Percentiles rank a stretch among this genome's conserved stretches.
Conservation (phyloP, 2,888 invertebrate genomes). For the Agrochola circellaris region DNA sequence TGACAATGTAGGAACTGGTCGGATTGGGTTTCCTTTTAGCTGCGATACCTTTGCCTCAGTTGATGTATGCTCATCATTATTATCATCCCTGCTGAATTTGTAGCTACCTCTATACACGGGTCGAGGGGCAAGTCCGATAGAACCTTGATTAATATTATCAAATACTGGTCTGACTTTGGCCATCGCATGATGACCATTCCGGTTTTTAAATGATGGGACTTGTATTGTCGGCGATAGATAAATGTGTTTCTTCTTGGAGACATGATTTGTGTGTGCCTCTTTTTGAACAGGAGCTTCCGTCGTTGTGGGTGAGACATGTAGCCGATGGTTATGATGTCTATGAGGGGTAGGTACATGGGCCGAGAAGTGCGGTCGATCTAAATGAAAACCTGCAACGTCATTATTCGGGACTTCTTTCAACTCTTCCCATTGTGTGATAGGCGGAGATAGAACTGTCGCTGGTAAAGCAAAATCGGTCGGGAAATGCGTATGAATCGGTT, state of each 20-base stretch:
- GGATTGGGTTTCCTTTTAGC: constrained; percentile 58
- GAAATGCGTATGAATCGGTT: neutral
- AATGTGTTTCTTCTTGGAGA: constrained; percentile 1
- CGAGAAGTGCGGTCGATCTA: constrained; percentile 27
- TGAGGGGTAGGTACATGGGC: neutral
- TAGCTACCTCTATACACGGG: constrained; percentile 68
- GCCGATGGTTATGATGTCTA: constrained; percentile 10
- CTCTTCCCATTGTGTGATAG: constrained; percentile 65
- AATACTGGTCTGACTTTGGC: constrained; percentile 13
- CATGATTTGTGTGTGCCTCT: constrained; percentile 14
- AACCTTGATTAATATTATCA: constrained; percentile 1
- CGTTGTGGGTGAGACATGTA: constrained; percentile 9
- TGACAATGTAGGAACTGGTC: constrained; percentile 75
- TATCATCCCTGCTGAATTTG: constrained; percentile 72
- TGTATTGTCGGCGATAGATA: neutral
- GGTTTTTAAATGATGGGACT: neutral
- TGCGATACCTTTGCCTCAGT: constrained; percentile 21
- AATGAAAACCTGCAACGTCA: constrained; percentile 16
- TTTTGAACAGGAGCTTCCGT: constrained; percentile 5
- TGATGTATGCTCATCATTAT: constrained; percentile 29
- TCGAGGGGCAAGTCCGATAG: neutral
- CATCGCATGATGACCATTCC: neutral
- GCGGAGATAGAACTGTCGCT: constrained; percentile 60
- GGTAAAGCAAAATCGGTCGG: constrained; percentile 44
- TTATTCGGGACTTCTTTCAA: constrained; percentile 50